Conservation (phyloP, 2,888 invertebrate genomes). For the Leucophenga maculata region DNA sequence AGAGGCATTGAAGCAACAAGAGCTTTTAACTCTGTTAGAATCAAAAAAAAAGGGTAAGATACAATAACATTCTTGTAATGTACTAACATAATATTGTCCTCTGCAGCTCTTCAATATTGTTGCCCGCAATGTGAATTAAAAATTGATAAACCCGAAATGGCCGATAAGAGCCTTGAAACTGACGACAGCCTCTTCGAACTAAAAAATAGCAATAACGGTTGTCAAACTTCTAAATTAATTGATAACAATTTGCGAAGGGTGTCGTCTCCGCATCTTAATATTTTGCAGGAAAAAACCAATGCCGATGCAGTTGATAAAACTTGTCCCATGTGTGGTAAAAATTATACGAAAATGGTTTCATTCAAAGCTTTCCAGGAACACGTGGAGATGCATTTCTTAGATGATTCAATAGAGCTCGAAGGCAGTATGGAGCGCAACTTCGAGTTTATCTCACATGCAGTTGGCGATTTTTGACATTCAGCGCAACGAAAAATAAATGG, state of each 20-base stretch:
- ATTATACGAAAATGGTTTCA: constrained; percentile 75
- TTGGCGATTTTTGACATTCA: constrained; percentile 70
- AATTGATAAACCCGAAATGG: constrained; percentile 68
- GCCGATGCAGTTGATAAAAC: constrained; percentile 74
- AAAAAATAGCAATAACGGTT: constrained; percentile 28
- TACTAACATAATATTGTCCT: background rate
- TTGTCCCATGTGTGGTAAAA: constrained; percentile 83
- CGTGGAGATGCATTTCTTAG: constrained; percentile 83
- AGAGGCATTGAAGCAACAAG: constrained; percentile 77
- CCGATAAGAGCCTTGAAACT: constrained; percentile 70
- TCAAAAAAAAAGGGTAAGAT: constrained; percentile 70
- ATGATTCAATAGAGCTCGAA: constrained; percentile 74
- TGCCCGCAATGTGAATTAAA: constrained; percentile 67
- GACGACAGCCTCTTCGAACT: constrained; percentile 62
- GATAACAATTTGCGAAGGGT: background rate
- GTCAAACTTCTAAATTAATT: background rate
- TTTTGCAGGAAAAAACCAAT: constrained; percentile 65
- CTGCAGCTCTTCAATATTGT: constrained; percentile 61
- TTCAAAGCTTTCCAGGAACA: constrained; percentile 82
- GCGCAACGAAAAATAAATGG: too few relatives aligned
- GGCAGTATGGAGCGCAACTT: constrained; percentile 74
- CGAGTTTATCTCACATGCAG: constrained; percentile 73
- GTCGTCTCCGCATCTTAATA: constrained; percentile 61
- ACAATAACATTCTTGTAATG: background rate
- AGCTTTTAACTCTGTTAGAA: constrained; percentile 73